Evolutionary conservation across 2,888 invertebrate species (phyloP).

Genomic region (Trisateles emortualis): DNA sequence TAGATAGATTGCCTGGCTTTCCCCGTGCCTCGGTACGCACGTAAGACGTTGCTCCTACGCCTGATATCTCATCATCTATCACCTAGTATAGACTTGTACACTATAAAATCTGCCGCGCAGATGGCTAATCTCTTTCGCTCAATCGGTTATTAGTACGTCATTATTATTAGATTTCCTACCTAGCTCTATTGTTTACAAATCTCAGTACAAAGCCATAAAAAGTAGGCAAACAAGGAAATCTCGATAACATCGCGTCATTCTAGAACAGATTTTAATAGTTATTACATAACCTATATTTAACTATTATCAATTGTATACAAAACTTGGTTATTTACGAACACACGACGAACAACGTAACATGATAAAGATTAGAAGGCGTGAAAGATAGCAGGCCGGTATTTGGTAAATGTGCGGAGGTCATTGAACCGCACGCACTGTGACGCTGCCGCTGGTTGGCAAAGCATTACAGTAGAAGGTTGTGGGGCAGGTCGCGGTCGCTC

Average conservation of each 20-base stretch:
- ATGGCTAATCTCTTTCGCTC: no score
- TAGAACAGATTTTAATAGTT: neutral
- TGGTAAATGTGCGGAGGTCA: slow-evolving; percentile 47
- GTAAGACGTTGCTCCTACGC: no score
- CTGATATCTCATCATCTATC: no score
- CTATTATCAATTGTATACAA: slow-evolving; percentile 6
- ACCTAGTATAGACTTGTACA: no score
- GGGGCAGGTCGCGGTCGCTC: slow-evolving; percentile 66
- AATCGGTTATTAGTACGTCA: no score
- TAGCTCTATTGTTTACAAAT: neutral
- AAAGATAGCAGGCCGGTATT: slow-evolving; percentile 44
- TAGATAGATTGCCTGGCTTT: no score
- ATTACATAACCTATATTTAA: neutral
- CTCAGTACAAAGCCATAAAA: neutral
- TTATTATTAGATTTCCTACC: no score
- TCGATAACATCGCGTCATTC: slow-evolving; percentile 18
- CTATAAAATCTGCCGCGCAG: no score
- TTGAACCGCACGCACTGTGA: slow-evolving; percentile 45
- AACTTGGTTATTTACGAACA: slow-evolving; percentile 15
- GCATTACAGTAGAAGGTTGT: slow-evolving; percentile 48
- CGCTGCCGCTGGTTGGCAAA: no score
- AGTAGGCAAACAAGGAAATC: slow-evolving; percentile 17
- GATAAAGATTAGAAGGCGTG: slow-evolving; percentile 31
- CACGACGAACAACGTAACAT: slow-evolving; percentile 2
- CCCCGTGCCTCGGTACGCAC: no score